A percentile compares a stretch with the other conserved stretches of the same genome.
Evolutionary conservation across 2,888 invertebrate genomes (phyloP).

Genomic region (Isotomurus palustris): DNA sequence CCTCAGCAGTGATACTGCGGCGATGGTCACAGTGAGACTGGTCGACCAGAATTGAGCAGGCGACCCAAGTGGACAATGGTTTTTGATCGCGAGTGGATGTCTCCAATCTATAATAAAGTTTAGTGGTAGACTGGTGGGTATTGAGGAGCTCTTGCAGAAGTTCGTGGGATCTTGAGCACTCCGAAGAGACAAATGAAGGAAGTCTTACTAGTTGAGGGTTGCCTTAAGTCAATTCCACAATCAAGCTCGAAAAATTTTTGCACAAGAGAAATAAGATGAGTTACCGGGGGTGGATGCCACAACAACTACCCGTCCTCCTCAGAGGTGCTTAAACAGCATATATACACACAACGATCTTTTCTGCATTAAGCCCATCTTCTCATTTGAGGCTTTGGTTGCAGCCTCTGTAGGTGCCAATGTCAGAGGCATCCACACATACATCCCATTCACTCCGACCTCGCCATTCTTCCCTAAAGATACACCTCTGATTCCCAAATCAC

Average conservation of each 20-base stretch:
- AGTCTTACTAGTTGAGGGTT: neutral
- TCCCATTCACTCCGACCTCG: too few relatives aligned
- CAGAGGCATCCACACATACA: neutral
- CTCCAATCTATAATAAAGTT: neutral
- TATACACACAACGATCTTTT: neutral
- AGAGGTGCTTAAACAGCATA: neutral
- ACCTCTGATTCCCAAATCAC: neutral
- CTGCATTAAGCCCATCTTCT: neutral
- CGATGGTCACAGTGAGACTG: slow-evolving; percentile 8
- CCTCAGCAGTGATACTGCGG: neutral
- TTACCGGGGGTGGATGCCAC: slow-evolving; percentile 4
- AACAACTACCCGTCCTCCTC: neutral
- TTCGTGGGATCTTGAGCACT: slow-evolving; percentile 2
- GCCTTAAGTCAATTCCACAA: slow-evolving; percentile 4
- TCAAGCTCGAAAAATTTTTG: slow-evolving; percentile 3
- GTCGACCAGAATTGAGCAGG: slow-evolving; percentile 12
- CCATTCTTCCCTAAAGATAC: too few relatives aligned
- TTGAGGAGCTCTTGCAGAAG: slow-evolving; percentile 4
- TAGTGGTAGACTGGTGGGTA: neutral
- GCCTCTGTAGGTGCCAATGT: neutral
- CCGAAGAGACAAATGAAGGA: slow-evolving; percentile 13
- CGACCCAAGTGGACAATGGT: slow-evolving; percentile 14
- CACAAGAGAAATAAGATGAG: neutral
- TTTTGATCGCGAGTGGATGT: slow-evolving; percentile 6
- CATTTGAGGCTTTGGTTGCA: neutral